These are phyloP conservation scores for Cephus pygmeus DNA, from an alignment of 2,888 invertebrate species.

Conservation along the genomic window DNA sequence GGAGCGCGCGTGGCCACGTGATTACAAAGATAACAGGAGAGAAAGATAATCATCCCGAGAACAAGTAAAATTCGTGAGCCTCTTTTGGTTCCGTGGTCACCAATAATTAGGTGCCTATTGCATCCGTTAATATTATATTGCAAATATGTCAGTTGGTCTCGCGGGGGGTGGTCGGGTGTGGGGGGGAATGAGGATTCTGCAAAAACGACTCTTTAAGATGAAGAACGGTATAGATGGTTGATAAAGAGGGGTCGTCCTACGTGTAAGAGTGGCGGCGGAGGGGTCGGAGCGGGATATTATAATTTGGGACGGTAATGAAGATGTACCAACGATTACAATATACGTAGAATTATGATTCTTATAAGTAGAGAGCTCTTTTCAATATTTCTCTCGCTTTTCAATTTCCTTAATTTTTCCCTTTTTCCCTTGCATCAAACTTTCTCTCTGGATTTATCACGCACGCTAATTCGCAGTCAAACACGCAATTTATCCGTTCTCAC, in stretches of 20 bases:
- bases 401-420: conserved; percentile 8
- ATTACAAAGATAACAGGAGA: not conserved
- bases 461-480: conserved; percentile 13
- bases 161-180: not conserved
- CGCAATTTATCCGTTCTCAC: conserved; percentile 14
- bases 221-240: not conserved
- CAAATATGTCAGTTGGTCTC: not conserved
- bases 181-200: not conserved
- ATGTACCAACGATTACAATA: conserved; percentile 44
- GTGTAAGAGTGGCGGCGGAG: not conserved
- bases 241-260: not conserved
- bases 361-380: conserved; percentile 49
- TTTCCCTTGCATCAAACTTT: conserved; percentile 18
- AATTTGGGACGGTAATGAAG: not conserved
- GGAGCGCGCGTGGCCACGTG: not conserved
- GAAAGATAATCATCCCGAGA: not conserved
- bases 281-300: not conserved
- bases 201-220: not conserved
- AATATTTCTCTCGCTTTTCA: conserved; percentile 22
- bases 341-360: conserved; percentile 43
- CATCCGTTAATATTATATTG: not conserved
- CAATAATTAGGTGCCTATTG: not conserved
- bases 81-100: not conserved
- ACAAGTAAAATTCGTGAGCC: not conserved
- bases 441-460: not conserved